Conservation (phyloP, 2,888 invertebrate genomes). For the Gortyna flavago region DNA sequence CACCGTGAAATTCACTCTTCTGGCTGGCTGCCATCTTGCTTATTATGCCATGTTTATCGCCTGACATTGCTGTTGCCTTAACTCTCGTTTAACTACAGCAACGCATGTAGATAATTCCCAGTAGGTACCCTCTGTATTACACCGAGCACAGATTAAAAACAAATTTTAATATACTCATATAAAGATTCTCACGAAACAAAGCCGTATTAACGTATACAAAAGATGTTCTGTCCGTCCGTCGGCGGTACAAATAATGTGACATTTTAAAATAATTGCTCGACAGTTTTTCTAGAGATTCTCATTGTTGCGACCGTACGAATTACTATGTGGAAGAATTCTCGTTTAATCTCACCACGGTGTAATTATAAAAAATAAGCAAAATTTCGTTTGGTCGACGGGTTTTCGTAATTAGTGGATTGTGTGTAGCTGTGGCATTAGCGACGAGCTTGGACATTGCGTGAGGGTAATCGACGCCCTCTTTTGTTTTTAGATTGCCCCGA, state of each 20-base stretch:
- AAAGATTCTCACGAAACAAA: conserved; percentile 72
- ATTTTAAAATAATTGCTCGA: conserved; percentile 76
- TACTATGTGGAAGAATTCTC: conserved; percentile 68
- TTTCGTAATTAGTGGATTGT: conserved; percentile 54
- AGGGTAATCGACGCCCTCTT: conserved; percentile 51
- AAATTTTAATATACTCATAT: conserved; percentile 57
- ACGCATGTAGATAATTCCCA: conserved; percentile 52
- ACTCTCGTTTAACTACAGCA: conserved; percentile 32
- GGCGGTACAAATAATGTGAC: conserved; percentile 75
- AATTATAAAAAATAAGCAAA: conserved; percentile 64
- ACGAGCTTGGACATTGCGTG: conserved; percentile 54
- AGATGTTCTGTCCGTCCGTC: conserved; percentile 55
- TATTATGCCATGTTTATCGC: conserved; percentile 53
- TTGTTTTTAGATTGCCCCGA: conserved; percentile 51
- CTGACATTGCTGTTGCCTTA: conserved; percentile 55
- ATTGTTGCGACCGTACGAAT: conserved; percentile 68
- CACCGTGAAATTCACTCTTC: conserved; percentile 53
- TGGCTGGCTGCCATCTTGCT: conserved; percentile 33
- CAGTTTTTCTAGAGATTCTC: conserved; percentile 63
- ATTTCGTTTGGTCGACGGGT: conserved; percentile 50
- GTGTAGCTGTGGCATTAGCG: conserved; percentile 44
- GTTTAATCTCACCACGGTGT: conserved; percentile 63
- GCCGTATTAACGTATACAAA: conserved; percentile 61
- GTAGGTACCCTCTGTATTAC: conserved; percentile 34
- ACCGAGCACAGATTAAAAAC: conserved; percentile 63